phyloP scores from a whole-genome alignment of 2,888 invertebrate species.

The Miltochrista miniata region DNA sequence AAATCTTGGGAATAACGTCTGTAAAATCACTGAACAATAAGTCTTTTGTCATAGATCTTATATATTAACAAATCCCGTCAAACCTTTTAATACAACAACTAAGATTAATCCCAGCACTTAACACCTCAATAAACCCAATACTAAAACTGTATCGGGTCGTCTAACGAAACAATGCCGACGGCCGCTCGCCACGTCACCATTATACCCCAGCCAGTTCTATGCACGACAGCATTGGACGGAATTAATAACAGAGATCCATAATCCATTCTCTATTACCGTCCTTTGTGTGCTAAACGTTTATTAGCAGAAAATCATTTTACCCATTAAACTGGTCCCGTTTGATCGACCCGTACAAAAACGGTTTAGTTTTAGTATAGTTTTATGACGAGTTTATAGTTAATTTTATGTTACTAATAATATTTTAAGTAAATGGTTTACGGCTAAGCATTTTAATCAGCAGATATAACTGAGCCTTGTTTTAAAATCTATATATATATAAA shows the following conservation, averaged over 20 bases:
- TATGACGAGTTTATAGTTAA: slow-evolving; percentile 24
- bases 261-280: slow-evolving; percentile 54
- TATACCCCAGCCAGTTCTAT: slow-evolving; percentile 34
- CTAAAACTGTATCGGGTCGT: slow-evolving; percentile 17
- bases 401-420: too few species aligned
- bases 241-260: slow-evolving; percentile 47
- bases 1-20: too few species aligned
- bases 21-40: too few species aligned
- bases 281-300: slow-evolving; percentile 59
- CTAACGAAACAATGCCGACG: slow-evolving; percentile 30
- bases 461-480: too few species aligned
- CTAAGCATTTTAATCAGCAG: too few species aligned
- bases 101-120: slow-evolving; percentile 15
- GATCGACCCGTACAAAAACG: slow-evolving; percentile 41
- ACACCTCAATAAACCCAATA: slow-evolving; percentile 22
- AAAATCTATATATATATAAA: too few species aligned
- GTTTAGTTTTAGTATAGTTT: slow-evolving; percentile 29
- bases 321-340: slow-evolving; percentile 42
- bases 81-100: too few species aligned
- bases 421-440: too few species aligned
- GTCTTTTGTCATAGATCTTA: too few species aligned
- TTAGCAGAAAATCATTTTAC: slow-evolving; percentile 58
- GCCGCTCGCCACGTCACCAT: slow-evolving; percentile 27
- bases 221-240: slow-evolving; percentile 40
- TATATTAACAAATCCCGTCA: too few species aligned